These are phyloP conservation scores for Cottus gobio DNA, from an alignment of 2,113 vertebrate species.

Conservation along the genomic window DNA sequence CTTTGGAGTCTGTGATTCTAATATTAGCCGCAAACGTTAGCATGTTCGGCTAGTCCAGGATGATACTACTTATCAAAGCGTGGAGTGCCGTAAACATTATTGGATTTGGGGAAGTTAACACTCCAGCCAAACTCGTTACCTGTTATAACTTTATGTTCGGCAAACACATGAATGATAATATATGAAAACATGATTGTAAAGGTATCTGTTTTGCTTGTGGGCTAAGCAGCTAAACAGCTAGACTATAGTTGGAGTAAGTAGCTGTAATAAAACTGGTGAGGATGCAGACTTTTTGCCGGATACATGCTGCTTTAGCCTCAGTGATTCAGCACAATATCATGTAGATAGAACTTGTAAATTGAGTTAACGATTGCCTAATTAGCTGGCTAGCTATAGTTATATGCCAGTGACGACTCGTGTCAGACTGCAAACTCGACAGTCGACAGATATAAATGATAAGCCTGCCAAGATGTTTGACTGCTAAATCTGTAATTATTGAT, in stretches of 20 bases:
- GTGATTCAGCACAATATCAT: background rate
- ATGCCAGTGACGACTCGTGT: background rate
- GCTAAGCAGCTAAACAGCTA: background rate
- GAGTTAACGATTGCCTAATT: too few species aligned
- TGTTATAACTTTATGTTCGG: too few species aligned
- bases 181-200: background rate
- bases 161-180: too few species aligned
- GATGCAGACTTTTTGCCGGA: background rate
- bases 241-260: background rate
- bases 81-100: too few species aligned
- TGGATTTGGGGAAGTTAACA: too few species aligned
- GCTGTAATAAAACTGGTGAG: background rate
- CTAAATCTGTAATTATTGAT: background rate
- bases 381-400: background rate
- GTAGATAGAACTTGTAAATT: background rate
- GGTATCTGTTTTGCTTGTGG: background rate
- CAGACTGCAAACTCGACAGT: background rate
- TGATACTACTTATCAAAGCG: too few species aligned
- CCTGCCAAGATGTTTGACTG: background rate
- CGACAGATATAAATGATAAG: background rate
- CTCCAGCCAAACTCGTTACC: too few species aligned
- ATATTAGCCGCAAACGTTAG: too few species aligned
- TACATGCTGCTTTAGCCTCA: background rate
- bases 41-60: too few species aligned
- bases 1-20: too few species aligned